A percentile compares a stretch with the other conserved stretches of the same genome.
These are phyloP conservation scores for Symphodus melops DNA, from an alignment of 2,113 vertebrate genomes.

Conservation along the genomic window DNA sequence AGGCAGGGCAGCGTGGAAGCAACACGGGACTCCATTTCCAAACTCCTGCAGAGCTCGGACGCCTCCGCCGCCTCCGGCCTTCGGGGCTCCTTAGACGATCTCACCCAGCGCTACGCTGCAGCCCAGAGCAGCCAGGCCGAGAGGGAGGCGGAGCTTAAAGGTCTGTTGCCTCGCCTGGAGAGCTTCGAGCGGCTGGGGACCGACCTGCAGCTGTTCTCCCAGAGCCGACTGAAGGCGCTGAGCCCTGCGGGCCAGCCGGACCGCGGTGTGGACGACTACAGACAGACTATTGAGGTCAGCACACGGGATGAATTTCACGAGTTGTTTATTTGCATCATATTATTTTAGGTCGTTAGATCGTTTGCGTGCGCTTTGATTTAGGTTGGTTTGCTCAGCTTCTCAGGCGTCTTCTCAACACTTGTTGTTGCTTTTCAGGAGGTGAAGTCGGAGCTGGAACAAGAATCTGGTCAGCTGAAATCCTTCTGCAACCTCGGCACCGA, in stretches of 20 bases:
- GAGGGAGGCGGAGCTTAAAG: conserved; percentile 86
- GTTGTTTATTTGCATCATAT: neutral
- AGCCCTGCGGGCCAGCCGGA: conserved; percentile 90
- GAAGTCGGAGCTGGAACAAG: conserved; percentile 88
- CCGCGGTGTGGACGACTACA: conserved; percentile 88
- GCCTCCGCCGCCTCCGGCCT: conserved; percentile 85
- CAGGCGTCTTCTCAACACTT: neutral
- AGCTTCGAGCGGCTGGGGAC: conserved; percentile 88
- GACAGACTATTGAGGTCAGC: conserved; percentile 92
- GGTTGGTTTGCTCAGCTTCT: too few relatives aligned
- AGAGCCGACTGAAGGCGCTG: conserved; percentile 84
- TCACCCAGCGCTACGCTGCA: conserved; percentile 81
- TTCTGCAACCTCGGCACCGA: conserved; percentile 87
- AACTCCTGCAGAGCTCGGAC: conserved; percentile 88
- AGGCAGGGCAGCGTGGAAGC: conserved; percentile 93
- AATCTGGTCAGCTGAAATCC: conserved; percentile 85
- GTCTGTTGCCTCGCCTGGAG: conserved; percentile 89
- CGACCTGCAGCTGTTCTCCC: conserved; percentile 87
- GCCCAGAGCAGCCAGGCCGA: conserved; percentile 87
- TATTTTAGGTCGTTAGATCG: too few relatives aligned
- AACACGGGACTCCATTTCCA: conserved; percentile 89
- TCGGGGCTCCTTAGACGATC: conserved; percentile 85
- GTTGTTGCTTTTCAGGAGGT: conserved; percentile 85
- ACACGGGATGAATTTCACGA: neutral
- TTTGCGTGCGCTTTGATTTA: too few relatives aligned